Evolutionary conservation across 1,140 invertebrate species (phyloP).

Genomic region (Archivesica marissinica): DNA sequence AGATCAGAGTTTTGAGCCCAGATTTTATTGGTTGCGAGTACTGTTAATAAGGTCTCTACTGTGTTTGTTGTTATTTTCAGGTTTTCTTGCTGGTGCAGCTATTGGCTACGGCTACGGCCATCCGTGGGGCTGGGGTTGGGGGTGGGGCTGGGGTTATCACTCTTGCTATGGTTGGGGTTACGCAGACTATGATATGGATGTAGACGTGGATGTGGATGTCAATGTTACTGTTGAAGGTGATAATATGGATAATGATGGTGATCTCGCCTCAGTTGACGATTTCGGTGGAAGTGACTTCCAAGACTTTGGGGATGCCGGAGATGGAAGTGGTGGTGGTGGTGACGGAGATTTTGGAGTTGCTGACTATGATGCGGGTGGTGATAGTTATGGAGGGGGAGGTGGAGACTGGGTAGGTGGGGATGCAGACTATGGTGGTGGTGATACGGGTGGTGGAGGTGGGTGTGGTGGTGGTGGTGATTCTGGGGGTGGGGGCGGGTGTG

Average conservation of each 20-base stretch:
- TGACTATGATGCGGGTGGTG: constrained; percentile 3
- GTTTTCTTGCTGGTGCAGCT: constrained; percentile 41
- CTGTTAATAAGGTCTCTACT: no score
- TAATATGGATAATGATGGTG: constrained; percentile 17
- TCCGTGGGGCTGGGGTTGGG: constrained; percentile 56
- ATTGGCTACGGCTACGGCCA: constrained; percentile 47
- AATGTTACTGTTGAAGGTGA: no score
- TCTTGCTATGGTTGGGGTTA: constrained; percentile 55
- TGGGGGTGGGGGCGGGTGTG: background rate
- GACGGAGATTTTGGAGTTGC: constrained; percentile 19
- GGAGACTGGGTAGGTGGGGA: background rate
- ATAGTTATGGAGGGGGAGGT: background rate
- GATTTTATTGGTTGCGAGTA: no score
- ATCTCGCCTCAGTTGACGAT: background rate
- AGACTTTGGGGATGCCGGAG: constrained; percentile 9
- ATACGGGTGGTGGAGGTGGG: background rate
- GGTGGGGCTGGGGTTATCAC: constrained; percentile 57
- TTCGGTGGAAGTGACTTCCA: constrained; percentile 41
- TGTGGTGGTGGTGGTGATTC: background rate
- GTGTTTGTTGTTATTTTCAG: constrained; percentile 6
- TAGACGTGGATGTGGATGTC: constrained; percentile 27
- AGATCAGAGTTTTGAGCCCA: no score
- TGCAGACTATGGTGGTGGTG: background rate
- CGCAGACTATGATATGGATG: constrained; percentile 52
- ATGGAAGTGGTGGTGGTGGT: background rate